A percentile compares a stretch with the other conserved stretches of the same genome.
These are phyloP conservation scores for Sorex araneus DNA, from an alignment of 2,113 vertebrate genomes.

Conservation along the genomic window DNA sequence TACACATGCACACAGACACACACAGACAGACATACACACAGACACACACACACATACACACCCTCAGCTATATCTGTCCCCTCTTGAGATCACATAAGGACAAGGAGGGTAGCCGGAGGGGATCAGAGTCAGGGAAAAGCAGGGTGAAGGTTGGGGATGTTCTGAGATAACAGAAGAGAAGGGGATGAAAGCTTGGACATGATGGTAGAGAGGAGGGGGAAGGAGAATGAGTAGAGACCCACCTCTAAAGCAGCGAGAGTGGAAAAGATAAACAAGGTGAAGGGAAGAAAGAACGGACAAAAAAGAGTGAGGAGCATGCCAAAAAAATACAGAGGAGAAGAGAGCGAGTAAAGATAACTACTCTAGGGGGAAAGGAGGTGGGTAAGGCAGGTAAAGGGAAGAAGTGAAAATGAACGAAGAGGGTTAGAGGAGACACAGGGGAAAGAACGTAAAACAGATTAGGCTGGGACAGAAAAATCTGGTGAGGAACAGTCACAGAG, in stretches of 20 bases:
- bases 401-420: constrained; percentile 18
- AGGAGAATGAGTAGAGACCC: constrained; percentile 10
- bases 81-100: constrained; percentile 55
- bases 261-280: not conserved
- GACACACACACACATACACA: not conserved
- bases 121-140: not conserved
- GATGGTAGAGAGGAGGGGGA: not conserved
- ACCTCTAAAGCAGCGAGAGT: not conserved
- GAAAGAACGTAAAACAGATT: not conserved
- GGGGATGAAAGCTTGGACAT: not conserved
- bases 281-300: not conserved
- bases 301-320: not conserved
- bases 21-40: not conserved
- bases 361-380: not conserved
- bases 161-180: constrained; percentile 20
- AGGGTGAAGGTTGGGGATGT: not conserved
- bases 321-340: not conserved
- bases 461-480: not conserved
- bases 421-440: not conserved
- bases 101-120: constrained; percentile 34
- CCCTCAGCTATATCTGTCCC: constrained; percentile 30
- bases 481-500: not conserved
- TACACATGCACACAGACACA: not conserved
- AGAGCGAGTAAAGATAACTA: constrained; percentile 2
- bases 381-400: not conserved